These are phyloP conservation scores for Thaumetopoea pityocampa DNA, from an alignment of 1,140 invertebrate genomes.

Conservation along the genomic window DNA sequence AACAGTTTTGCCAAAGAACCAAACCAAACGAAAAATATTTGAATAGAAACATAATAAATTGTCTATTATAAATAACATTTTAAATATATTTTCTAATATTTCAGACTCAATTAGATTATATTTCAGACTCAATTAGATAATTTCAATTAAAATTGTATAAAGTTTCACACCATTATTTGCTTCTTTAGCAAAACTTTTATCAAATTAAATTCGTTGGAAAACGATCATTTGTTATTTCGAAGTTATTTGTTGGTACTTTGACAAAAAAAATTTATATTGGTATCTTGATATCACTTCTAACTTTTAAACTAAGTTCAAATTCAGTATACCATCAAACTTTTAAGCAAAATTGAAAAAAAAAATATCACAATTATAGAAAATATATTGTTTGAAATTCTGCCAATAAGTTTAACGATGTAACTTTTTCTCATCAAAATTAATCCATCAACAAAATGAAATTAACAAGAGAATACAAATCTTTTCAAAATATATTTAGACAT, in stretches of 20 bases:
- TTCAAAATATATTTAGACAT: no score
- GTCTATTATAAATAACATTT: background rate
- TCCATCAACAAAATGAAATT: no score
- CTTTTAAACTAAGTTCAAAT: conserved; percentile 19
- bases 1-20: conserved; percentile 3
- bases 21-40: background rate
- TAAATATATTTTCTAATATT: no score
- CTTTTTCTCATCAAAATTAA: no score
- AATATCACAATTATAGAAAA: no score
- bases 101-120: no score
- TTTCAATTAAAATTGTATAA: background rate
- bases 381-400: no score
- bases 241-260: conserved; percentile 31
- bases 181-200: conserved; percentile 11
- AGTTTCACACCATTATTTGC: conserved; percentile 2
- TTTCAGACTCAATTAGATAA: background rate
- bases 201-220: conserved; percentile 17
- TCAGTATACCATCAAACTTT: conserved; percentile 14
- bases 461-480: no score
- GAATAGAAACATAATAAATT: background rate
- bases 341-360: conserved; percentile 7
- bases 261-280: conserved; percentile 28
- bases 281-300: conserved; percentile 23
- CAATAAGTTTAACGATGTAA: no score
- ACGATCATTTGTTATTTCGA: conserved; percentile 14